Evolutionary conservation across 2,888 invertebrate genomes (phyloP), one percentile per base, ranked within the genome.

Genomic region (Dione vanillae): DNA sequence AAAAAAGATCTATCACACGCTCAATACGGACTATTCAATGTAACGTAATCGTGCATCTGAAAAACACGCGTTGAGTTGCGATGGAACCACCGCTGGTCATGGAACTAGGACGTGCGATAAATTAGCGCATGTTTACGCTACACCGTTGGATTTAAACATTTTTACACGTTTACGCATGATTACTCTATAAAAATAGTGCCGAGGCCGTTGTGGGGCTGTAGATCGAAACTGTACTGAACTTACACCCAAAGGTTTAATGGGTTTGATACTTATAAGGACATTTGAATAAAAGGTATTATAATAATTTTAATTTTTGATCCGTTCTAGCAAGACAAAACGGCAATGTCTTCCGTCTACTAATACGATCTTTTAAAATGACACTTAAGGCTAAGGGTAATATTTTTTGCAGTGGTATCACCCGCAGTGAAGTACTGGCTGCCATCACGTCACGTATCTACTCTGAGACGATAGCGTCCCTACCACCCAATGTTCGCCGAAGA

Each of bases 401-500:
- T 52, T 19, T 14, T 52, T 54, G 73, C 77, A 92, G 92, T 76
- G 88, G 91, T 9, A 85, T 92, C 72, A 90, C 90, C 58, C 90
- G 94, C 79, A 94, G 94, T 64, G 94, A 95, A 79, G 92, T 95
- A 82, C 82, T 95, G 71, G 94, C 95, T 1, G 94, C 94, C 19
- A 88, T 95, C 72, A 94, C 94, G 67, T 94, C 92, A 78, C 94
- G 94, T 72, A 88, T 95, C 72, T 94, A 94, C 82, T 92, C 94
- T 20, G 95, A 95, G 80, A 93, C 94, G 79, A 81, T 95, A 78
- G 95, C 95, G 59, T 87, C 95, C 62, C 91, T 97, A 74, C 97
- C 97, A 45, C 95, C 95, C 61, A 92, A 95, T 61, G 96, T 98
- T 47, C 97, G 97, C 86, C 93, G 97, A 80, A 94, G 98, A 85